Evolutionary conservation across 2,888 invertebrate genomes (phyloP).

Genomic region (Acronicta aceris): DNA sequence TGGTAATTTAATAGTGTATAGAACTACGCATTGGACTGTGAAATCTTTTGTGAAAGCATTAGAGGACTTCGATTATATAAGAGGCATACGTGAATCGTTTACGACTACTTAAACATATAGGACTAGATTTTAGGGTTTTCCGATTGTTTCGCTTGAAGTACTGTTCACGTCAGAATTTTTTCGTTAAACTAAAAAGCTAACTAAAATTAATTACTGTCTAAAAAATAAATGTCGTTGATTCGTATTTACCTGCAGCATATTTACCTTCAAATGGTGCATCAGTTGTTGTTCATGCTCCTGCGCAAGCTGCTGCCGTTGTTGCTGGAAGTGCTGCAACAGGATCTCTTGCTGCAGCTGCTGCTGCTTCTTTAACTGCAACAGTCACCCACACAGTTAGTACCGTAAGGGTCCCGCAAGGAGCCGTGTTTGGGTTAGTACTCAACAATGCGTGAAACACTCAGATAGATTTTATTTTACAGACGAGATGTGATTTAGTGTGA

Average conservation of each 20-base stretch:
- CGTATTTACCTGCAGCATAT: constrained; percentile 53
- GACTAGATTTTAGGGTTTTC: too few relatives aligned
- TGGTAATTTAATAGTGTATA: constrained; percentile 5
- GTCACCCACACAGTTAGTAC: constrained; percentile 19
- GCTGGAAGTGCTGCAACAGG: constrained; percentile 96
- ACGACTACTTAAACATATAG: not conserved
- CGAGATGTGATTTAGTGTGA: constrained; percentile 4
- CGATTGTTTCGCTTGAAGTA: constrained; percentile 11
- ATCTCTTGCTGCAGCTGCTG: constrained; percentile 98
- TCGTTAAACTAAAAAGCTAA: constrained; percentile 11
- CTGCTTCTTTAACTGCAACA: constrained; percentile 96
- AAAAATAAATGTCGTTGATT: constrained; percentile 45
- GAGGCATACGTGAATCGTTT: not conserved
- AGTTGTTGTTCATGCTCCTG: constrained; percentile 97
- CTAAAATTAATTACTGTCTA: constrained; percentile 42
- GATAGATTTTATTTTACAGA: not conserved
- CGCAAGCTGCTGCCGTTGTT: constrained; percentile 96
- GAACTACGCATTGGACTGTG: constrained; percentile 2
- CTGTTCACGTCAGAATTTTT: constrained; percentile 16
- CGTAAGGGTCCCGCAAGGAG: constrained; percentile 11
- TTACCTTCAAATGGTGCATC: constrained; percentile 95
- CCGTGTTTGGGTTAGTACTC: constrained; percentile 29
- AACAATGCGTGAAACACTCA: constrained; percentile 6
- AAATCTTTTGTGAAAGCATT: not conserved
- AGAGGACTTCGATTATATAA: not conserved